phyloP scores from a whole-genome alignment of 2,113 vertebrate species.

The Poicephalus meyeri region DNA sequence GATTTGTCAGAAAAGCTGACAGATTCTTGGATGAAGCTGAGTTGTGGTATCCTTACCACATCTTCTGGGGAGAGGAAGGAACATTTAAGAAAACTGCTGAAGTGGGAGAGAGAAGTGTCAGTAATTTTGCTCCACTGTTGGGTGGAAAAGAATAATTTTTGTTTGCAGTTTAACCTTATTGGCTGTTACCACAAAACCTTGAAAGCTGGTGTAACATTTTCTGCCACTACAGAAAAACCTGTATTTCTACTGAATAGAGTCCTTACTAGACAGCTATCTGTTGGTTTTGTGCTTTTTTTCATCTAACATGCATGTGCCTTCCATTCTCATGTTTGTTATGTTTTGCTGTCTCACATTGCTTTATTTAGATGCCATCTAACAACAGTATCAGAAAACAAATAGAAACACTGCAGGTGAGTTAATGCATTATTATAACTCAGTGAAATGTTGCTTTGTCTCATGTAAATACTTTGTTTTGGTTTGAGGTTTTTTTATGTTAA shows the following conservation, averaged over 20 bases:
- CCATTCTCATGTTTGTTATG: constrained; percentile 85
- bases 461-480: constrained; percentile 22
- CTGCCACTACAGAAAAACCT: constrained; percentile 1
- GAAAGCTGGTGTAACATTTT: neutral
- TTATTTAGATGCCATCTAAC: constrained; percentile 99
- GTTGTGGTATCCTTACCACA: neutral
- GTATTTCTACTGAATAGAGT: constrained; percentile 82
- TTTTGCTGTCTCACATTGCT: constrained; percentile 91
- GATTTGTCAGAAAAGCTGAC: neutral
- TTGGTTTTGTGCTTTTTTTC: constrained; percentile 81
- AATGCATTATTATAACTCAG: constrained; percentile 61
- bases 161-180: neutral
- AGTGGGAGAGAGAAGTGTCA: neutral
- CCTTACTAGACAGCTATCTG: constrained; percentile 75
- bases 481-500: neutral
- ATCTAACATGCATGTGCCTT: constrained; percentile 88
- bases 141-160: neutral
- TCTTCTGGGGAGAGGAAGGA: neutral
- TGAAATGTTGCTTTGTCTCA: constrained; percentile 70
- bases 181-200: neutral
- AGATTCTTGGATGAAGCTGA: neutral
- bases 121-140: neutral
- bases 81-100: neutral
- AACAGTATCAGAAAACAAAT: constrained; percentile 99
- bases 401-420: constrained; percentile 99